A percentile compares a stretch with the other conserved stretches of the same genome.
These are phyloP conservation scores for Malurus alboscapulatus DNA, from an alignment of 2,113 vertebrate genomes.

Conservation along the genomic window DNA sequence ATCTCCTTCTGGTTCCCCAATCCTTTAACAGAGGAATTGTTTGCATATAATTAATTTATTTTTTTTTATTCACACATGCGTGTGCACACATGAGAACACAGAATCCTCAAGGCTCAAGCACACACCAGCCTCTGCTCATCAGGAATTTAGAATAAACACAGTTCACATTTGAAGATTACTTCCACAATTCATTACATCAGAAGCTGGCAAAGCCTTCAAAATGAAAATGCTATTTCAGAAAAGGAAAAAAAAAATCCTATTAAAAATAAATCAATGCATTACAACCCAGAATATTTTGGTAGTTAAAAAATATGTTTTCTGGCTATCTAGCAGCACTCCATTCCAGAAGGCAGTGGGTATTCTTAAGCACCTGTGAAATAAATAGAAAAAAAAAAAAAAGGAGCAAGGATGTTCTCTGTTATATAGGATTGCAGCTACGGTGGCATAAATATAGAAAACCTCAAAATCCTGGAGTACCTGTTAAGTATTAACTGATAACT, in stretches of 20 bases:
- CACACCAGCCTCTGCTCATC: not conserved
- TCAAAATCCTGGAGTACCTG: not conserved
- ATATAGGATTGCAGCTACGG: not conserved
- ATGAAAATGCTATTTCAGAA: not conserved
- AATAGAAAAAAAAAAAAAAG: not conserved
- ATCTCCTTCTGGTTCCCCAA: not conserved
- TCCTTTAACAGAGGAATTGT: not conserved
- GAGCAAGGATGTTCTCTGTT: not conserved
- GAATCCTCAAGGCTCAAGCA: not conserved
- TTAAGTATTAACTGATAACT: not conserved
- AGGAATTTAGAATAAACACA: not conserved
- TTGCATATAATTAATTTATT: not conserved
- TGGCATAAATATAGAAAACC: not conserved
- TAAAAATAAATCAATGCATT: not conserved
- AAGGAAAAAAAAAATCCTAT: not conserved
- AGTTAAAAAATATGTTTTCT: not conserved
- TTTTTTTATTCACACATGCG: not conserved
- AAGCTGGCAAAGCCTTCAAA: not conserved
- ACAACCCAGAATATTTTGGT: not conserved
- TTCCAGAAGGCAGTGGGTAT: not conserved
- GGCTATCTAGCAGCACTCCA: not conserved
- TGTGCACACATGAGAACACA: not conserved
- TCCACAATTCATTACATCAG: not conserved
- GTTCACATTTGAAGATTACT: not conserved
- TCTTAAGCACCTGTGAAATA: not conserved